phyloP scores from a whole-genome alignment of 1,140 invertebrate genomes.

The Drosophila lacteicornis region DNA sequence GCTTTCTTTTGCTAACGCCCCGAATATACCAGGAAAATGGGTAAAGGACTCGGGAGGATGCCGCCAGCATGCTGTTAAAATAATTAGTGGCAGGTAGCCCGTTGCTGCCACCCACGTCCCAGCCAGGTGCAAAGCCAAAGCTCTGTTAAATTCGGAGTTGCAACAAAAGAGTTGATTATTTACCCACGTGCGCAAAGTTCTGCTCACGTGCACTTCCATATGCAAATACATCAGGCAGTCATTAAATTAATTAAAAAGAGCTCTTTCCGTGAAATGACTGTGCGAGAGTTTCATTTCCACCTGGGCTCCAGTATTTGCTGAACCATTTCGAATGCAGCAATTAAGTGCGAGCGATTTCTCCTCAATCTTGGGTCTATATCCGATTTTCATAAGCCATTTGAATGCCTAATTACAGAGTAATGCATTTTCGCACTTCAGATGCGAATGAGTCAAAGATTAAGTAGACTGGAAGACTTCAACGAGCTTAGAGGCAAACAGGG shows the following conservation, averaged over 20 bases:
- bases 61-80: slow-evolving; percentile 43
- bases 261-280: slow-evolving; percentile 50
- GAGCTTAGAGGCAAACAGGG: background rate
- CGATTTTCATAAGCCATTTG: background rate
- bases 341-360: background rate
- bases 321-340: slow-evolving; percentile 8
- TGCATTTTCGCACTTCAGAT: background rate
- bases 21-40: background rate
- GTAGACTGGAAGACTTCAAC: background rate
- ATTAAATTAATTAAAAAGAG: slow-evolving; percentile 75
- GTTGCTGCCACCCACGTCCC: background rate
- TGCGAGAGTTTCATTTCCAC: slow-evolving; percentile 39
- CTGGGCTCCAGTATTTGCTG: slow-evolving; percentile 15
- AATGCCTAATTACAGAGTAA: slow-evolving; percentile 18
- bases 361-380: background rate
- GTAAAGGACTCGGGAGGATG: slow-evolving; percentile 4
- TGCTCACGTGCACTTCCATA: slow-evolving; percentile 63
- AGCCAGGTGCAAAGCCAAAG: slow-evolving; percentile 7
- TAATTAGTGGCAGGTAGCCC: slow-evolving; percentile 41
- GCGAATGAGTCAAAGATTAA: background rate
- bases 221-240: slow-evolving; percentile 69
- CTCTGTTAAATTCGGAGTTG: slow-evolving; percentile 32
- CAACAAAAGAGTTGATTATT: slow-evolving; percentile 64
- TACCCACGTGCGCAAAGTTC: slow-evolving; percentile 47
- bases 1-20: slow-evolving; percentile 1